Percentiles rank a stretch among this genome's conserved stretches.
phyloP scores from a whole-genome alignment of 2,113 vertebrate genomes.

The Saguinus midas region DNA sequence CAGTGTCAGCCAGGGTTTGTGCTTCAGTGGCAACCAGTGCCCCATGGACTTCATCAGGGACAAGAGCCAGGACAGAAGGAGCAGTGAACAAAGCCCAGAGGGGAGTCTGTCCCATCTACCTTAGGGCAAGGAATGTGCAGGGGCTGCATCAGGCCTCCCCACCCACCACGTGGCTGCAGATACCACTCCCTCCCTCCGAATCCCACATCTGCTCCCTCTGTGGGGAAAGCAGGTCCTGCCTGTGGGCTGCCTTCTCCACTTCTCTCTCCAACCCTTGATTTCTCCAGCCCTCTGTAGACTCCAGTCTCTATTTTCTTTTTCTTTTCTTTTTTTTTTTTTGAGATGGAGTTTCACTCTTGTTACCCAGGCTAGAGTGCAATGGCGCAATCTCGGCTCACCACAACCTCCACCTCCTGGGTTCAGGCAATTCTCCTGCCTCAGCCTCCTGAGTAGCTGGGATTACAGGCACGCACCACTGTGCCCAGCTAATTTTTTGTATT shows the following conservation, averaged over 20 bases:
- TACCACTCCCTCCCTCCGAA: fast-evolving
- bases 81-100: neutral
- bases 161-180: fast-evolving
- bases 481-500: too few relatives aligned
- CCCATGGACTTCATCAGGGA: neutral
- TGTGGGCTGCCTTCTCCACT: fast-evolving
- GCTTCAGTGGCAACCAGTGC: neutral
- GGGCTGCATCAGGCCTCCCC: fast-evolving
- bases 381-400: too few relatives aligned
- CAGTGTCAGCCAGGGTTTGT: neutral
- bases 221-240: fast-evolving
- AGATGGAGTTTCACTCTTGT: too few relatives aligned
- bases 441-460: too few relatives aligned
- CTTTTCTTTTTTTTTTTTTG: too few relatives aligned
- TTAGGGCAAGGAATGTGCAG: fast-evolving
- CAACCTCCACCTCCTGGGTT: too few relatives aligned
- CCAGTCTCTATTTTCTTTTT: neutral
- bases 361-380: too few relatives aligned
- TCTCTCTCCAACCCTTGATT: neutral
- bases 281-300: neutral
- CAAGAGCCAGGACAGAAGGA: neutral
- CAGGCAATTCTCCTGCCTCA: too few relatives aligned
- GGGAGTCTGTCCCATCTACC: fast-evolving
- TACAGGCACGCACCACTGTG: too few relatives aligned
- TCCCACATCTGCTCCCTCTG: too few relatives aligned